Base-by-base conservation (phyloP, 2,113 vertebrate genomes). In the Prunella himalayana region DNA sequence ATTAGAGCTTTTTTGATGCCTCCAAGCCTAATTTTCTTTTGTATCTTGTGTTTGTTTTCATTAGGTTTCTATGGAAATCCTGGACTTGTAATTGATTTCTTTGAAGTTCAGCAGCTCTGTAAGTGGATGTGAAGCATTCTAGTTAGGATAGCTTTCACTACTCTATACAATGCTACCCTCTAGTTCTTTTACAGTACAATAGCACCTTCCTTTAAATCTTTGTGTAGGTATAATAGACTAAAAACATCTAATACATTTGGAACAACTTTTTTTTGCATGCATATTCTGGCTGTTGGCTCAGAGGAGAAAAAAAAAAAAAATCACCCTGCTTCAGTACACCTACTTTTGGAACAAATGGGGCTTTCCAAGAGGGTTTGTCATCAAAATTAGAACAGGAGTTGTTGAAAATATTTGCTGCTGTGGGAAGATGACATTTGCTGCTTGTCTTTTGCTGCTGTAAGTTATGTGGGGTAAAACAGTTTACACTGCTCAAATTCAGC, bases 161-260 rank as follows among this genome's bases (percentile, higher is more conserved):
- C 20, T 71, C 75, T 96, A 92, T 97, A 94, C 95, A 97, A 96
- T 96, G 85, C 95, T 96, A 96, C 96, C 95, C 92, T 95, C 96
- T 96, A 96, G 94, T 96, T 94, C 80, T 94, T 93, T 92, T 61
- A 75, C 44, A 75, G 90, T 75, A 96, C 92, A 88, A 96, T 88
- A 94, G 64, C 95, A 96, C 60, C 57, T 78, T 92, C 42, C 47
- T 90, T 92, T 81, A 88, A 86, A 72, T 79, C 25, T 45, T 54
- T 56, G 30, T 66, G 54, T 21, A 63, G 54, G 35, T 91, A 30
- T 73, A 85, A 65, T 30, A 85, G 27, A 45, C 17, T 66, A 37
- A 72, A 89, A 66, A 4, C 3, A 11, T 49, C 64, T 88, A 86
- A 54, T 8, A 57, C 10, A 42, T 10, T 19, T 18, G 11, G 13